These are phyloP conservation scores for Ochropleura leucogaster DNA, from an alignment of 2,888 invertebrate genomes.

Conservation along the genomic window DNA sequence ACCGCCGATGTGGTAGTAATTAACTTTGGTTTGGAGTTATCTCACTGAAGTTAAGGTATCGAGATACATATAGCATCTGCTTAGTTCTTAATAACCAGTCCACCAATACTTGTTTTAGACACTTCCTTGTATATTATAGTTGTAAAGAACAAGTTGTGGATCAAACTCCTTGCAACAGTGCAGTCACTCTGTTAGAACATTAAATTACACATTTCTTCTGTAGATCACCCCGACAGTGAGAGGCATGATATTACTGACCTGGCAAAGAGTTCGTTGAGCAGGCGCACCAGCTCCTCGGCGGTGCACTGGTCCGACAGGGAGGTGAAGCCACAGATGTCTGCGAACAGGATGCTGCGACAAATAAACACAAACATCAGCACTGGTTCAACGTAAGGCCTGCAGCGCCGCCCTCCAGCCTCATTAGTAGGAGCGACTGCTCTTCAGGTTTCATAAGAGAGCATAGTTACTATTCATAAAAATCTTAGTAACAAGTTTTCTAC, in stretches of 20 bases:
- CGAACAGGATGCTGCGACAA: constrained; percentile 95
- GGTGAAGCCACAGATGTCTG: constrained; percentile 98
- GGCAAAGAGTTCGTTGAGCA: constrained; percentile 97
- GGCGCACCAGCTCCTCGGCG: constrained; percentile 96
- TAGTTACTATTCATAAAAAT: constrained; percentile 5
- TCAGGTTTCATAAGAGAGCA: constrained; percentile 1
- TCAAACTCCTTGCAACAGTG: not conserved
- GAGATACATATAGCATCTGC: not conserved
- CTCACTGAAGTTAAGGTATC: not conserved
- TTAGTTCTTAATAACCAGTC: not conserved
- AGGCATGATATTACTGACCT: constrained; percentile 89
- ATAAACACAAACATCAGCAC: constrained; percentile 60
- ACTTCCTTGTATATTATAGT: too few species aligned
- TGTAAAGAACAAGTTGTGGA: too few species aligned
- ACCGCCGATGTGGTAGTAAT: not conserved
- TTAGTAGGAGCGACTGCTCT: not conserved
- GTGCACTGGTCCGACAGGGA: constrained; percentile 97
- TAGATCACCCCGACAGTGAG: too few species aligned
- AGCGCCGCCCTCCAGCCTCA: not conserved
- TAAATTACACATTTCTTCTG: not conserved
- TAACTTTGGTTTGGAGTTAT: too few species aligned
- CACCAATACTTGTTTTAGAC: too few species aligned
- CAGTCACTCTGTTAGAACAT: not conserved
- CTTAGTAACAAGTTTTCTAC: not conserved
- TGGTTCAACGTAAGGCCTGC: not conserved